Base-by-base conservation (phyloP, 2,888 invertebrate species). In the Amitus sp. region DNA sequence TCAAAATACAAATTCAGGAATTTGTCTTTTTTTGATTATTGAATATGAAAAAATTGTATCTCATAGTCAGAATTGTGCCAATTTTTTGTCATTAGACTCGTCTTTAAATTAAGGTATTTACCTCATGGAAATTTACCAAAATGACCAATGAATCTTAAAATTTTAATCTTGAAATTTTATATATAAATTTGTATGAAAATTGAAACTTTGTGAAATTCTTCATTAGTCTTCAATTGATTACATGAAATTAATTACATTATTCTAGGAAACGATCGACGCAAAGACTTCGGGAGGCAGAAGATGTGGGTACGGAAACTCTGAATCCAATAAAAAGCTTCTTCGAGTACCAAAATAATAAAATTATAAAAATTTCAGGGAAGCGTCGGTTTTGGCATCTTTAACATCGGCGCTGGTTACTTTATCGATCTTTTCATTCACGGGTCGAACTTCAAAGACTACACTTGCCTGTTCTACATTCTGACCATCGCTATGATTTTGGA, bases 211-310 rank as follows among this genome's bases (percentile, higher is more conserved):
- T 27, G 28, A 27, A 9, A 27, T 27, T 27, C 28, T 9, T 27
- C 5, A 27, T 27, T 7, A 7, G 5, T 27, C 28, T 4, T 5
- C 5, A 27, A 7, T 27, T 27, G 9, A 7, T 27, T 27, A 27
- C 19, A 18, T 20, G 20, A 45, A 20, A 45, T 3, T 13, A 20
- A 43, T 58, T 63, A 42, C 28, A 37, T 67, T 66, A n/a, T n/a
- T n/a, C 20, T 77, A 92, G 92, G 90, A 42, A 87, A 89, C 2
- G 76, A 76, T 1, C 86, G 88, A 49, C 87, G 89, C n/a, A 87
- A 89, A 43, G 85, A 87, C 19, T 96, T 94, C 79, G 96, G 96
- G 0, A 88, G 90, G 68, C 96, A 96, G 78, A 86, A 95, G 39
- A 84, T 95, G 60, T 96, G 92, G 89, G n/a, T n/a, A n/a, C n/a